Evolutionary conservation across 2,888 invertebrate genomes (phyloP), one percentile per base, ranked within the genome.

Genomic region (Drosophila anomalata): DNA sequence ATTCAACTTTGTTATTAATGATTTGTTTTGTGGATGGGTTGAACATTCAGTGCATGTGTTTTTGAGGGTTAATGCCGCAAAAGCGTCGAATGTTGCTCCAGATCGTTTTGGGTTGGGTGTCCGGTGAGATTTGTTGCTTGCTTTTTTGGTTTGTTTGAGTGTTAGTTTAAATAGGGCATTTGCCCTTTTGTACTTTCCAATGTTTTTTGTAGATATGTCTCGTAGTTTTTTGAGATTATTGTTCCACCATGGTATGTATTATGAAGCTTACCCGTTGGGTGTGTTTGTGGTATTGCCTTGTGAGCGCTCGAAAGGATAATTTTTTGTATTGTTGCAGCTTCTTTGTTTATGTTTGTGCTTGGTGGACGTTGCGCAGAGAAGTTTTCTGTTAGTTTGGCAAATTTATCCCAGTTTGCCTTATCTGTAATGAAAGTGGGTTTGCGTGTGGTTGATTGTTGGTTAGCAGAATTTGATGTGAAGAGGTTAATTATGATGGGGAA

Each of bases 301-400:
- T 33, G 20, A 8, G 33, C 33, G 31, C 33, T 50, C 2, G 33
- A 50, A 8, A 20, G 33, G 12, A 33, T 33, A 12, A 50, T 33
- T 50, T 50, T 31, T n/a, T 54, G 26, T 5, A 54, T 54, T 54
- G 42, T 31, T n/a, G 17, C 26, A 46, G 58, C 65, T 12, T 9
- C 3, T 59, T 22, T n/a, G 46, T 39, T 39, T n/a, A 39, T 39
- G 62, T 52, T 71, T 76, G 3, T 57, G 44, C 8, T 67, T 65
- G 0, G 58, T 57, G 8, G 47, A 54, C 3, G 61, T 42, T 3
- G 46, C 4, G 22, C 56, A 36, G 36, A 36, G 46, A 50, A 6
- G 26, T 39, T n/a, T 14, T 39, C 39, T 39, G n/a, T 6, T 39
- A 11, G n/a, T 5, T 39, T 39, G 6, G 14, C n/a, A 12, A 31